Evolutionary conservation across 2,888 invertebrate genomes (phyloP), one percentile per base, ranked within the genome.

Genomic region (Macrostomum cliftonense): DNA sequence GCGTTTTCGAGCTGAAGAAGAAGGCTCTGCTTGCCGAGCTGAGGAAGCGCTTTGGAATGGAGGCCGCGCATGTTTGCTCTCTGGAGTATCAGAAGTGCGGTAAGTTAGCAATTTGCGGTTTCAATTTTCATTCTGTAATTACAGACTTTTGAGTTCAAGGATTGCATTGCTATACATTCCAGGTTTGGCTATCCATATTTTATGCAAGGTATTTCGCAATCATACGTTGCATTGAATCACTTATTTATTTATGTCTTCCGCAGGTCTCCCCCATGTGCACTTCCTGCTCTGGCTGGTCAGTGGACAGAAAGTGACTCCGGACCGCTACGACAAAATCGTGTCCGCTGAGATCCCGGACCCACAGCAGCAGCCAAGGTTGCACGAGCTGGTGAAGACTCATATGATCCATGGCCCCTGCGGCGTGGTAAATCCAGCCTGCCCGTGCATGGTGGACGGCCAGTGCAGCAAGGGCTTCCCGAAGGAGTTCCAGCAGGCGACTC

Each of bases 161-260:
- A n/a, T n/a, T n/a, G n/a, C n/a, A n/a, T n/a, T n/a, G n/a, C n/a
- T n/a, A n/a, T n/a, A n/a, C n/a, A n/a, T n/a, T n/a, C n/a, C n/a
- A n/a, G n/a, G n/a, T n/a, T n/a, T n/a, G n/a, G n/a, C n/a, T n/a
- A n/a, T n/a, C n/a, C n/a, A n/a, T n/a, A n/a, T n/a, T n/a, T n/a
- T n/a, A n/a, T n/a, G n/a, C n/a, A n/a, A n/a, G n/a, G n/a, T n/a
- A n/a, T n/a, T n/a, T n/a, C n/a, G n/a, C n/a, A n/a, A n/a, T n/a
- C n/a, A n/a, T n/a, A n/a, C 49, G 70, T 17, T 19, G 52, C 36
- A 39, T 47, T 39, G 56, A 55, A 17, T 58, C 42, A 40, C 1
- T 57, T 57, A 1, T 55, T 51, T 43, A 54, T 61, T 42, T n/a
- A n/a, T n/a, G n/a, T 57, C 53, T 21, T 54, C 58, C n/a, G n/a